Conservation (phyloP, 2,797 vertebrate genomes). For the Enteromius fasciolatus region DNA sequence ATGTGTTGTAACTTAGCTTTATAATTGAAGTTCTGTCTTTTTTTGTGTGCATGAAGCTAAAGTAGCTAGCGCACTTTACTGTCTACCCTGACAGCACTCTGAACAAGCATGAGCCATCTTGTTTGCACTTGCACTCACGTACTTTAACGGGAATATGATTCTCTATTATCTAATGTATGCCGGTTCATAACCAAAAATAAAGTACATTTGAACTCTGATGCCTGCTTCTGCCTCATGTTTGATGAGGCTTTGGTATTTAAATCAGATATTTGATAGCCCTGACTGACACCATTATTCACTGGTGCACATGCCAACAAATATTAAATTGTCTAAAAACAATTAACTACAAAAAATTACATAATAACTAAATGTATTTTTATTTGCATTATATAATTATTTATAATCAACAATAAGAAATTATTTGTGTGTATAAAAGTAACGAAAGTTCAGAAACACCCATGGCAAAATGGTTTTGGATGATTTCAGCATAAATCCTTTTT, state of each 20-base stretch:
- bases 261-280: slow-evolving; percentile 1
- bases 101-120: slow-evolving; percentile 51
- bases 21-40: slow-evolving; percentile 35
- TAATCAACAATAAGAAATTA: slow-evolving; percentile 2
- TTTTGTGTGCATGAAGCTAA: slow-evolving; percentile 64
- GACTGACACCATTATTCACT: neutral
- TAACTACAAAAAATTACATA: neutral
- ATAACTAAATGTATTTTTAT: neutral
- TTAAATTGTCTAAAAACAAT: neutral
- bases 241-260: slow-evolving; percentile 35
- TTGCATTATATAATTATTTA: neutral
- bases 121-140: slow-evolving; percentile 60
- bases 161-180: slow-evolving; percentile 66
- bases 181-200: slow-evolving; percentile 66
- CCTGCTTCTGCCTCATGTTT: slow-evolving; percentile 6
- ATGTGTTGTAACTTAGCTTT: slow-evolving; percentile 61
- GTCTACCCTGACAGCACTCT: slow-evolving; percentile 50
- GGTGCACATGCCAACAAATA: neutral
- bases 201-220: slow-evolving; percentile 60
- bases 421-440: too few relatives aligned
- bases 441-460: too few relatives aligned
- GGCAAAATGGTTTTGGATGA: too few relatives aligned
- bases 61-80: slow-evolving; percentile 62
- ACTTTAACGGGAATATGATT: slow-evolving; percentile 60
- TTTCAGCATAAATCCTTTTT: too few relatives aligned